Evolutionary conservation across 2,797 vertebrate species (phyloP).

Genomic region (Ceryle rudis): DNA sequence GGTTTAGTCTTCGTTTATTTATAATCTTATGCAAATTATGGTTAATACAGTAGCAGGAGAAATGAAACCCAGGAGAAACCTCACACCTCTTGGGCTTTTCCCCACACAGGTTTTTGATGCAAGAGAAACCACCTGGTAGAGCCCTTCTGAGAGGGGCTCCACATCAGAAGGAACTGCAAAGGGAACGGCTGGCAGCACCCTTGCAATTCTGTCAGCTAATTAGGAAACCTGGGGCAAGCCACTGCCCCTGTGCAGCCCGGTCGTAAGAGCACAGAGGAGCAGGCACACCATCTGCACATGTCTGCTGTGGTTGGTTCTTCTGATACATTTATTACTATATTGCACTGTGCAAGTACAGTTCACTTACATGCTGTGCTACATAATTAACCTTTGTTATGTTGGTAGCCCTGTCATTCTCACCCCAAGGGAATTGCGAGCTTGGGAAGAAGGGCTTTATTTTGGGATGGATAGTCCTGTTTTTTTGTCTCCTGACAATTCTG

Average conservation of each 20-base stretch:
- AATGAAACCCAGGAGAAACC: not conserved
- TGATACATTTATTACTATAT: not conserved
- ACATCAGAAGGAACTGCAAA: fast-evolving
- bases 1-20: not conserved
- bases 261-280: not conserved
- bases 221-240: not conserved
- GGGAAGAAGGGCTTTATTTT: not conserved
- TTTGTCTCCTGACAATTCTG: not conserved
- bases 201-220: not conserved
- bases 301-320: not conserved
- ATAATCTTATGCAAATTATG: not conserved
- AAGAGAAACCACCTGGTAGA: not conserved
- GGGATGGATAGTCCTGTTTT: not conserved
- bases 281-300: not conserved
- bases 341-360: not conserved
- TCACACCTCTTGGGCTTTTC: not conserved
- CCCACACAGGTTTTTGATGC: not conserved
- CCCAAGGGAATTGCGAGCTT: not conserved
- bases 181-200: fast-evolving
- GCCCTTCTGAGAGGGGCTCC: not conserved
- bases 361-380: not conserved
- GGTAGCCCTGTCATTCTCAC: not conserved
- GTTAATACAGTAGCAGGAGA: not conserved
- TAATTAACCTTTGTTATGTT: not conserved
- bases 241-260: fast-evolving